These are phyloP conservation scores for Trachemys scripta DNA, from an alignment of 2,113 vertebrate species.

Conservation along the genomic window DNA sequence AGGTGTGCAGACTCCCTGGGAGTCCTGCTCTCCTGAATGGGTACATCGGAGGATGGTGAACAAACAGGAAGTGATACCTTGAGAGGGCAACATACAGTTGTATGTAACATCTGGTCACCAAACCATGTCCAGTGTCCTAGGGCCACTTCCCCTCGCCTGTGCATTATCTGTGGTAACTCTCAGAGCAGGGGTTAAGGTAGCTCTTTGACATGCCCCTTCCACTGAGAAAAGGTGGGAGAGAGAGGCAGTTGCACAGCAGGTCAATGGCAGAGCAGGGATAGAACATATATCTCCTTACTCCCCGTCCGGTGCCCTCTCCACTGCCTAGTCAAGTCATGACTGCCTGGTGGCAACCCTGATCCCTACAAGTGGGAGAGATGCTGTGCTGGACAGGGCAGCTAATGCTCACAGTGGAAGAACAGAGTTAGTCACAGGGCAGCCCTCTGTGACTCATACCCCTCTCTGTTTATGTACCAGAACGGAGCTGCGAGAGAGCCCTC, in stretches of 20 bases:
- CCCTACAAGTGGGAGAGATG: neutral
- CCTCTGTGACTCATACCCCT: neutral
- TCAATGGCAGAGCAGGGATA: neutral
- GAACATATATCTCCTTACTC: neutral
- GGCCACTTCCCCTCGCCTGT: neutral
- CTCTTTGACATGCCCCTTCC: neutral
- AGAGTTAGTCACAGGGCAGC: neutral
- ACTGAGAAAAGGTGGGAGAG: neutral
- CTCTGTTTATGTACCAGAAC: too few species aligned
- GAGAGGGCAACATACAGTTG: neutral
- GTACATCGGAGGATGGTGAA: neutral
- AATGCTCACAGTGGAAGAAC: neutral
- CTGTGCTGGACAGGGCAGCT: neutral
- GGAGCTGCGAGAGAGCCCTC: neutral
- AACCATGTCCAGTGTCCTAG: neutral
- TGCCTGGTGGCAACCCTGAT: neutral
- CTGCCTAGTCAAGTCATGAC: neutral
- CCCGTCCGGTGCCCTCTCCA: neutral
- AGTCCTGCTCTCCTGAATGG: neutral
- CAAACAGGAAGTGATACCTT: neutral
- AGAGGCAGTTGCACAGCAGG: neutral
- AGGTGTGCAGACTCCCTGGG: neutral
- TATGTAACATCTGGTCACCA: neutral
- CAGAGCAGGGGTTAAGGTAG: neutral
- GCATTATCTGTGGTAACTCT: neutral